Evolutionary conservation across 1,140 invertebrate species (phyloP).

Genomic region (Ctenoplectra terminalis): DNA sequence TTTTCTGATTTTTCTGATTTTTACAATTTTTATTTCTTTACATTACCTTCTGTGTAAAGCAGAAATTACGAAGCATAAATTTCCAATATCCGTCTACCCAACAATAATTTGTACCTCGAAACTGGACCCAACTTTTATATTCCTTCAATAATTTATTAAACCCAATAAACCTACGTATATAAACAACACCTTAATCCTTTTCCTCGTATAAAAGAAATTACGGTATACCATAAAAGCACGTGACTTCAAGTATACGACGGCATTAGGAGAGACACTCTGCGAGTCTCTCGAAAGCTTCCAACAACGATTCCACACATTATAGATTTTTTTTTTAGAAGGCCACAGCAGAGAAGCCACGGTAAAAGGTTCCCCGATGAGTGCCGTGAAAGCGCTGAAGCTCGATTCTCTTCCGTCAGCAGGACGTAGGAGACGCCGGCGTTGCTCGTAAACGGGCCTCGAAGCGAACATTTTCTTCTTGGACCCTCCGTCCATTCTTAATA

Average conservation of each 20-base stretch:
- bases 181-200: background rate
- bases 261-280: background rate
- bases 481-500: constrained; percentile 66
- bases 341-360: background rate
- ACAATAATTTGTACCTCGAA: no score
- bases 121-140: no score
- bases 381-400: constrained; percentile 48
- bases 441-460: constrained; percentile 64
- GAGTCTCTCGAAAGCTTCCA: background rate
- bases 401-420: constrained; percentile 48
- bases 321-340: constrained; percentile 7
- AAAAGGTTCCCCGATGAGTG: constrained; percentile 1
- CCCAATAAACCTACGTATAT: no score
- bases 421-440: constrained; percentile 8
- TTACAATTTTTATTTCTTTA: no score
- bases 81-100: no score
- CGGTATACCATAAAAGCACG: background rate
- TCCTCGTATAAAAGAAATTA: background rate
- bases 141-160: no score
- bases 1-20: no score
- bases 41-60: no score
- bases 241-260: no score
- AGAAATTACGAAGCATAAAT: no score
- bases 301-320: constrained; percentile 7
- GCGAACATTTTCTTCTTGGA: constrained; percentile 45